Evolutionary conservation across 2,113 vertebrate genomes (phyloP).

Genomic region (Grallaria varia): DNA sequence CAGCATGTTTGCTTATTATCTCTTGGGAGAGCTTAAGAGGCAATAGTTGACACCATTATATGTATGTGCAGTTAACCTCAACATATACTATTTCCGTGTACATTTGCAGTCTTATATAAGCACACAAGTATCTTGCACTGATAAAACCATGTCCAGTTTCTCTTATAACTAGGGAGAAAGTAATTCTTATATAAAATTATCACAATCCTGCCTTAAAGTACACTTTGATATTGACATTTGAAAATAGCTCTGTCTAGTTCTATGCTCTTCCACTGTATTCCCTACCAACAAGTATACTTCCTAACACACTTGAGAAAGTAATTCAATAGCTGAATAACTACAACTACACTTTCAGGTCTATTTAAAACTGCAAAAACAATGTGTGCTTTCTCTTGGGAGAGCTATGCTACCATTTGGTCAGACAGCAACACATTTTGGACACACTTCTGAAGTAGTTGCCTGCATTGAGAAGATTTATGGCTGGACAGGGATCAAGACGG

Average conservation of each 20-base stretch:
- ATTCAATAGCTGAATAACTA: not conserved
- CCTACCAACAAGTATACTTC: not conserved
- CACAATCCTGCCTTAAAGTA: not conserved
- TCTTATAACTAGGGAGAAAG: not conserved
- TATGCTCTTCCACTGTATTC: not conserved
- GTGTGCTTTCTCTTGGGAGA: conserved; percentile 8
- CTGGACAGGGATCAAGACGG: not conserved
- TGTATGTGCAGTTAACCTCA: conserved; percentile 18
- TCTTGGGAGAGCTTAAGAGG: conserved; percentile 32
- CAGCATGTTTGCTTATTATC: conserved; percentile 34
- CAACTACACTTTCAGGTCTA: not conserved
- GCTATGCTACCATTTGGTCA: conserved; percentile 36
- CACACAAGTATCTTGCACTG: not conserved
- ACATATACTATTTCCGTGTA: not conserved
- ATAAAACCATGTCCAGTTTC: not conserved
- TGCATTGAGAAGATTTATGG: conserved; percentile 7
- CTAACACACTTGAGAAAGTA: conserved; percentile 21
- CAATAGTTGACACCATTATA: conserved; percentile 28
- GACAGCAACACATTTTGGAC: conserved; percentile 30
- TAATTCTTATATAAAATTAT: not conserved
- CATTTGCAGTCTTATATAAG: not conserved
- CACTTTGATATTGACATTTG: not conserved
- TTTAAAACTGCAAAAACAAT: conserved; percentile 24
- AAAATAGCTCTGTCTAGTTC: not conserved
- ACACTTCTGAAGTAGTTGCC: not conserved